phyloP scores from a whole-genome alignment of 1,140 invertebrate genomes.

The Cydia fagiglandana region DNA sequence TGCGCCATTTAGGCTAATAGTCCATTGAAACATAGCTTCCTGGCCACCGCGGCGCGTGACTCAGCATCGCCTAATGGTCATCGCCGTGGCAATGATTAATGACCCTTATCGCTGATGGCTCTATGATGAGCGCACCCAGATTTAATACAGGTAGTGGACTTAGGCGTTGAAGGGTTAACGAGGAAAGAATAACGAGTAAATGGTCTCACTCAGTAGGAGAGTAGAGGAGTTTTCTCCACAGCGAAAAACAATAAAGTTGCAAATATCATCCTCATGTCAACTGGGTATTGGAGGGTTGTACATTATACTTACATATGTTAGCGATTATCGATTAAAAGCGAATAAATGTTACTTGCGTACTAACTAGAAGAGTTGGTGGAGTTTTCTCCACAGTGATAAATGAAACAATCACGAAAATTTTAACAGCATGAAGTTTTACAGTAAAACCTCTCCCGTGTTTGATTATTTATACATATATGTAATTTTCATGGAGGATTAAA shows the following conservation, averaged over 20 bases:
- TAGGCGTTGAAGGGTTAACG: slow-evolving; percentile 33
- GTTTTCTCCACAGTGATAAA: too few relatives aligned
- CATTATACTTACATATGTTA: too few relatives aligned
- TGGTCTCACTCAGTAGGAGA: not conserved
- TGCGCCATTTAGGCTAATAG: slow-evolving; percentile 46
- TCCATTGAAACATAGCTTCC: slow-evolving; percentile 43
- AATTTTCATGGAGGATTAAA: too few relatives aligned
- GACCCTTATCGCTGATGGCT: slow-evolving; percentile 72
- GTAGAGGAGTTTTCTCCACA: not conserved
- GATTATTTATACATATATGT: too few relatives aligned
- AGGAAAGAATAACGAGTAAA: not conserved
- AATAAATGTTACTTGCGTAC: too few relatives aligned
- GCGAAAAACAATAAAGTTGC: not conserved
- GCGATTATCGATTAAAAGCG: too few relatives aligned
- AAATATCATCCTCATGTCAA: not conserved
- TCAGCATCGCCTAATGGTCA: slow-evolving; percentile 74
- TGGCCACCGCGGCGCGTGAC: slow-evolving; percentile 65
- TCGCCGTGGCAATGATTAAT: slow-evolving; percentile 71
- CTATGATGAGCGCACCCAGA: slow-evolving; percentile 59
- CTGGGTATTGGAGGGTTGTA: too few relatives aligned
- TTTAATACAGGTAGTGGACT: slow-evolving; percentile 16
- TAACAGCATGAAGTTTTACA: too few relatives aligned
- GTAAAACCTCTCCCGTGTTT: too few relatives aligned
- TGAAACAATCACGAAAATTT: too few relatives aligned
- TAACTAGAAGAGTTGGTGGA: too few relatives aligned